Evolutionary conservation across 2,888 invertebrate species (phyloP), one percentile per base, ranked within the genome.

Genomic region (Serripes groenlandicus): DNA sequence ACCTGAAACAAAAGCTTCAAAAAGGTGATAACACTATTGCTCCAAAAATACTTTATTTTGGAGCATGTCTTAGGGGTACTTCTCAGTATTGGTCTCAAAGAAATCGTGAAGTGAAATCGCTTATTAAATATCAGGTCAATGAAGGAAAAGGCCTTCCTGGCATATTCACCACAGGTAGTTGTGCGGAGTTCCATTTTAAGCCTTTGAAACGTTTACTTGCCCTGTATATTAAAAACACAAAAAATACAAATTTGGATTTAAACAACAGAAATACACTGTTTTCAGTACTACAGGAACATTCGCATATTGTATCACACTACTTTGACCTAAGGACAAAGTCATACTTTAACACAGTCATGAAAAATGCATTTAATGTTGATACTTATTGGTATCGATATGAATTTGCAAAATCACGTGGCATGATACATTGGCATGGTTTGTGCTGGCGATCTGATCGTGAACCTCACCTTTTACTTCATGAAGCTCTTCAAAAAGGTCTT

Each of bases 21-120:
- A 78, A 78, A 62, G 81, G 85, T 15, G 79, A 85, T 49, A 52
- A 28, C 7, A 84, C 85, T 23, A 64, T 77, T 21, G 66, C 35
- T 21, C 60, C 82, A 77, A 86, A 80, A 73, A 81, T 78, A 32
- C 35, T 85, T 32, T 88, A 89, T 62, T 85, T 87, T 71, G 60
- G 81, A 21, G 68, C 83, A 28, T 42, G 7, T 58, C 28, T 87
- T 18, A 37, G 81, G 0, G 80, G 87, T 11, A 85, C 80, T 52
- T 52, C 56, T 49, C 85, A 85, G 42, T 85, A 87, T 49, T 87
- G 84, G 86, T 58, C 75, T 3, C 83, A 81, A 68, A 71, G 81
- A 37, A 35, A 52, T 0, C 76, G 64, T 71, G 83, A 87, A 76
- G 49, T 85, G 11, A 54, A 75, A 37, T 49, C 83, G 80, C 37